Evolutionary conservation across 2,888 invertebrate genomes (phyloP), one percentile per base, ranked within the genome.

Genomic region (Neuroscelio doddi): DNA sequence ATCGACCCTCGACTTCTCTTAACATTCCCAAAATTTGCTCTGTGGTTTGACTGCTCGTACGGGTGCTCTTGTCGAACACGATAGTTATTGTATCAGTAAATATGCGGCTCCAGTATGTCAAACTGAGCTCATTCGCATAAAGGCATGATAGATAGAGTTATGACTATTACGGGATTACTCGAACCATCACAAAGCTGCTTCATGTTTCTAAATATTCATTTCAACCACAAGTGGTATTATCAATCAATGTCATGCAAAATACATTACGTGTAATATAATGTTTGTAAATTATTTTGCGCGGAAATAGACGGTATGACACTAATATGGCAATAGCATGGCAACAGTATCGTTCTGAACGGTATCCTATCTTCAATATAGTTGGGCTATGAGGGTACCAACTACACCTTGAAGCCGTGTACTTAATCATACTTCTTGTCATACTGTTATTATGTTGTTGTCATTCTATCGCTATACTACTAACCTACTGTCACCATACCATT

Each of bases 81-180:
- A 81, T 81, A 81, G 82, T 81, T 81, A 81, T 81, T 80, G 81
- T 78, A 77, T 79, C 78, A 77, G 82, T 81, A 80, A 81, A 81
- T 76, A 81, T 73, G 70, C 74, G 67, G 66, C 70, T 69, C 68
- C 71, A 67, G 47, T 71, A 69, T 71, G 56, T 59, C 68, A 68
- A 66, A 65, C 49, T 45, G 16, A 45, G 50, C 26, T 53, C 50
- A 59, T 45, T 61, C 8, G 39, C 36, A 62, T 39, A 30, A 24
- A 39, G 41, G 39, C 17, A 29, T 14, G 24, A 38, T 27, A n/a
- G n/a, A n/a, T n/a, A 30, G 55, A 27, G 32, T 41, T 24, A 47
- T 38, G 41, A 34, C 38, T 32, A 29, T 38, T 30, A 27, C 64
- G 75, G 69, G 74, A 78, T 77, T 77, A 73, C 77, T 71, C 64